Percentiles rank a stretch among this genome's conserved stretches.
Evolutionary conservation across 2,113 vertebrate genomes (phyloP).

Genomic region (Seriola rivoliana): DNA sequence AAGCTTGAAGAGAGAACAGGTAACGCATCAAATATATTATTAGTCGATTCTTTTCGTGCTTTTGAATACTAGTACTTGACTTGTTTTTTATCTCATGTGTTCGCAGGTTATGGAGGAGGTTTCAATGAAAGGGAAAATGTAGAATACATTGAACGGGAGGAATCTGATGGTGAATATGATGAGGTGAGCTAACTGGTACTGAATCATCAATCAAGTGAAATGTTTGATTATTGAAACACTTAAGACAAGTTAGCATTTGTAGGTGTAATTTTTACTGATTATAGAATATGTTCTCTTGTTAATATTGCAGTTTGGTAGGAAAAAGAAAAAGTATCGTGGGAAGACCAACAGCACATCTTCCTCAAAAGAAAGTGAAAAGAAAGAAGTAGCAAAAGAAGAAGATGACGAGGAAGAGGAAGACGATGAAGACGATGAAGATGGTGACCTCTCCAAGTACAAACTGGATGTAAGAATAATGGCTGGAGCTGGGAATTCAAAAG

Average conservation of each 20-base stretch:
- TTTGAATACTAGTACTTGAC: neutral
- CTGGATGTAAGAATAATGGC: slow-evolving; percentile 88
- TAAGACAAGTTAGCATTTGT: no score
- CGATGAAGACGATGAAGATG: slow-evolving; percentile 94
- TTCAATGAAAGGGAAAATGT: slow-evolving; percentile 99
- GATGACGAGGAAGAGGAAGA: slow-evolving; percentile 84
- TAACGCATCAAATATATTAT: slow-evolving; percentile 55
- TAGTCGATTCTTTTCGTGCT: neutral
- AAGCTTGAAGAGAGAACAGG: slow-evolving; percentile 98
- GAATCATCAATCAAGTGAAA: neutral
- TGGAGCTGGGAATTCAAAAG: neutral
- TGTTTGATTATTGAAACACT: neutral
- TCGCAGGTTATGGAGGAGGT: slow-evolving; percentile 96
- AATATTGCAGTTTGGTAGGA: slow-evolving; percentile 92
- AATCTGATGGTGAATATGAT: slow-evolving; percentile 99
- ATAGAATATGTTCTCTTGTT: neutral
- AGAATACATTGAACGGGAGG: slow-evolving; percentile 97
- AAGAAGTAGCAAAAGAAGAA: slow-evolving; percentile 82
- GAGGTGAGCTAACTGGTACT: slow-evolving; percentile 84
- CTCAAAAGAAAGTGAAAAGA: slow-evolving; percentile 91
- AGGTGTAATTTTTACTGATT: neutral
- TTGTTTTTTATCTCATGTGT: neutral
- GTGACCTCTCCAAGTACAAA: slow-evolving; percentile 98
- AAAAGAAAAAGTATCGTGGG: slow-evolving; percentile 98
- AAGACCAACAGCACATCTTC: slow-evolving; percentile 87